Percentiles rank a stretch among this genome's conserved stretches.
These are phyloP conservation scores for Chrysoperla carnea DNA, from an alignment of 1,140 invertebrate genomes.

Conservation along the genomic window DNA sequence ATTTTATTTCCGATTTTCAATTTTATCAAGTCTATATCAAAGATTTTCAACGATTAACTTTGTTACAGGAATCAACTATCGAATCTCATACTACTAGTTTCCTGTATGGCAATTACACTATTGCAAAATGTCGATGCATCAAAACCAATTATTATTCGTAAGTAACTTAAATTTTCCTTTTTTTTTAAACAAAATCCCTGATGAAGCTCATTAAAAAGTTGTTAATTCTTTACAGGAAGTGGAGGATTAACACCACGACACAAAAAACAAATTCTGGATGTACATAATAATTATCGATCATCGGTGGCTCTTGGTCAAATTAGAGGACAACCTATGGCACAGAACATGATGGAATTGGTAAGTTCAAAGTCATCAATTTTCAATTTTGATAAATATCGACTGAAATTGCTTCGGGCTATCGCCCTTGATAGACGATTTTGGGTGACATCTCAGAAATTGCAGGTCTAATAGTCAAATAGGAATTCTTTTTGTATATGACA, in stretches of 20 bases:
- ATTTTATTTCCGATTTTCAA: too few relatives aligned
- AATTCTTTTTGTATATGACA: too few relatives aligned
- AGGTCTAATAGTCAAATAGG: neutral
- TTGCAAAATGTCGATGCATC: too few relatives aligned
- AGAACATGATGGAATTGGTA: constrained; percentile 72
- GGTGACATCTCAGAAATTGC: too few relatives aligned
- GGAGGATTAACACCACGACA: constrained; percentile 49
- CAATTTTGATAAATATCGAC: neutral
- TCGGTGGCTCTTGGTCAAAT: constrained; percentile 61
- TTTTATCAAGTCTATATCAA: too few relatives aligned
- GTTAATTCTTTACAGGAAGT: constrained; percentile 31
- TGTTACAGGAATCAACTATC: too few relatives aligned
- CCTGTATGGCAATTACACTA: too few relatives aligned
- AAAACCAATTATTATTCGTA: too few relatives aligned
- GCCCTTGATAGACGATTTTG: constrained; percentile 2
- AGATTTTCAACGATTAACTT: too few relatives aligned
- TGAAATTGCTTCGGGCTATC: neutral
- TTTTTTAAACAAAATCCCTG: neutral
- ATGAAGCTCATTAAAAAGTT: too few relatives aligned
- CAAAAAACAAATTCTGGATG: constrained; percentile 53
- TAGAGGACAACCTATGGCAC: constrained; percentile 52
- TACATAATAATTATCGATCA: constrained; percentile 62
- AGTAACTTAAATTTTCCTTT: neutral
- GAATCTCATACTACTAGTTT: too few relatives aligned
- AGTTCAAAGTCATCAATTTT: constrained; percentile 10